Percentiles rank a stretch among this genome's conserved stretches.
Evolutionary conservation across 1,140 invertebrate genomes (phyloP).

Genomic region (Drosophila serrata): DNA sequence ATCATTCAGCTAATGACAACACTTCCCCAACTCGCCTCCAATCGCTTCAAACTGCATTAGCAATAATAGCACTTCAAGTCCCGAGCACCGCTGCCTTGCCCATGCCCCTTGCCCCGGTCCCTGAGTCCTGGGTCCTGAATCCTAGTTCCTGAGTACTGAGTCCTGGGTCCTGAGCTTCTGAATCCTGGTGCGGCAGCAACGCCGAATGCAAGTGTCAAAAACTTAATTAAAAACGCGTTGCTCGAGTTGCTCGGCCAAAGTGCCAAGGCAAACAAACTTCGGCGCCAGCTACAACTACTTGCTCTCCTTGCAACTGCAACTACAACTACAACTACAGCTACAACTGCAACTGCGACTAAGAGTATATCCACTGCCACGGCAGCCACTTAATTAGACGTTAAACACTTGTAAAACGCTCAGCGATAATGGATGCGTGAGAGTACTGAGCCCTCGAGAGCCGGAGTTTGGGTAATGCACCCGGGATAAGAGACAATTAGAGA

Average conservation of each 20-base stretch:
- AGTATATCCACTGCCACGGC: constrained; percentile 62
- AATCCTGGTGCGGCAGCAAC: constrained; percentile 19
- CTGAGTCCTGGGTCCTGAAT: background rate
- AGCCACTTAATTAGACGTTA: constrained; percentile 83
- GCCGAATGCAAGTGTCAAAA: constrained; percentile 78
- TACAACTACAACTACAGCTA: constrained; percentile 12
- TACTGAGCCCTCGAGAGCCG: constrained; percentile 20
- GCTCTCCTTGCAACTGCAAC: constrained; percentile 45
- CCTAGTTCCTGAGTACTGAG: background rate
- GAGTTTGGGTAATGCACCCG: constrained; percentile 26
- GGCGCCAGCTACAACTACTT: constrained; percentile 29
- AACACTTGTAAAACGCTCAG: constrained; percentile 80
- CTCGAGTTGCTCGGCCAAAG: constrained; percentile 54
- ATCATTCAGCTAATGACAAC: constrained; percentile 32
- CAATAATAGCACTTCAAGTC: constrained; percentile 40
- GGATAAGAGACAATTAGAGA: constrained; percentile 23
- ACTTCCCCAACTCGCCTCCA: constrained; percentile 23
- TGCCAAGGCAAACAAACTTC: constrained; percentile 60
- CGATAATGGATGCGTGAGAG: constrained; percentile 73
- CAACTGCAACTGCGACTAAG: constrained; percentile 5
- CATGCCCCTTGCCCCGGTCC: background rate
- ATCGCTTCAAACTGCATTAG: constrained; percentile 53
- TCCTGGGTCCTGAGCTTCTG: background rate
- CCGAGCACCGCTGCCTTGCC: background rate
- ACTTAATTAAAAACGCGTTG: constrained; percentile 80